These are phyloP conservation scores for Scaptomyza cyrtandrae DNA, from an alignment of 2,888 invertebrate genomes.

Conservation along the genomic window DNA sequence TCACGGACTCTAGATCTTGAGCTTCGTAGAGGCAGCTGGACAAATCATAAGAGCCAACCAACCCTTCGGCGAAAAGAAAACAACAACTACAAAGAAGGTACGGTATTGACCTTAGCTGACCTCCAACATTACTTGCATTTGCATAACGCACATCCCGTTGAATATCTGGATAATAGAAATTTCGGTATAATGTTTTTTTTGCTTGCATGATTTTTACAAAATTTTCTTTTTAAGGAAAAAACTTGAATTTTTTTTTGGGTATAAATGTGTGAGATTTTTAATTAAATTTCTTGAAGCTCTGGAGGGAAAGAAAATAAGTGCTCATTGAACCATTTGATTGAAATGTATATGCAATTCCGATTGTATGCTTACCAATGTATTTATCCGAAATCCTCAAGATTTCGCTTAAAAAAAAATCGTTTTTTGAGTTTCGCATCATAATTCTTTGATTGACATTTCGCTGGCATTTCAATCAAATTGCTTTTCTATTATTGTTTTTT, in stretches of 20 bases:
- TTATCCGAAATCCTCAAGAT: conserved; percentile 29
- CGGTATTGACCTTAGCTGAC: conserved; percentile 80
- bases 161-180: conserved; percentile 47
- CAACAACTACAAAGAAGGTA: conserved; percentile 48
- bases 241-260: conserved; percentile 59
- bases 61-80: conserved; percentile 68
- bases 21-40: conserved; percentile 64
- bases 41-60: conserved; percentile 51
- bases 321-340: conserved; percentile 71
- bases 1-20: conserved; percentile 52
- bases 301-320: conserved; percentile 41
- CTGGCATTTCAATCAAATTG: conserved; percentile 71
- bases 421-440: conserved; percentile 2
- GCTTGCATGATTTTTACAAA: conserved; percentile 55
- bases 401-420: neutral
- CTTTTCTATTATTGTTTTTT: conserved; percentile 44
- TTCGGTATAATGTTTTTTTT: conserved; percentile 12
- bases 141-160: conserved; percentile 66
- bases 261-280: conserved; percentile 53
- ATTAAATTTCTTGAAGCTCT: conserved; percentile 44
- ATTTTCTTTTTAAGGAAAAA: conserved; percentile 49
- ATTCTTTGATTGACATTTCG: conserved; percentile 70
- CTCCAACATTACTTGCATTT: conserved; percentile 77
- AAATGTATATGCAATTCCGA: conserved; percentile 24
- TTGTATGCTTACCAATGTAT: conserved; percentile 24